Evolutionary conservation across 1,140 invertebrate species (phyloP).

Genomic region (Tetraneura akinire): DNA sequence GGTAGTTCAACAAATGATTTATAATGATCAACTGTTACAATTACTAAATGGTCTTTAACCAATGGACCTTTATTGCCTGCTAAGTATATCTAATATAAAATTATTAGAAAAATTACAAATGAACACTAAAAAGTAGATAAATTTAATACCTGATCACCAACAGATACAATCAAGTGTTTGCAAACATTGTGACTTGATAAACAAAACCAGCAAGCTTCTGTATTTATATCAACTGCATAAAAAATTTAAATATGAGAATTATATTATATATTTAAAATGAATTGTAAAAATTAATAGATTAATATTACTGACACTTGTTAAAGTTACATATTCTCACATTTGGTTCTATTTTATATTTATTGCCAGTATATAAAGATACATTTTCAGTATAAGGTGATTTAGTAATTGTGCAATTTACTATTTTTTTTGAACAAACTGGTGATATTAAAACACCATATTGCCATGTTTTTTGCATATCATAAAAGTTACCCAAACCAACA

Average conservation of each 20-base stretch:
- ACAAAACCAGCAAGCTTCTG: slow-evolving; percentile 93
- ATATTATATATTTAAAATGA: too few relatives aligned
- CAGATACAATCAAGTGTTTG: slow-evolving; percentile 90
- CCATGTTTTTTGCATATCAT: slow-evolving; percentile 35
- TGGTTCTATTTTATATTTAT: neutral
- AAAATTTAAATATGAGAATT: neutral
- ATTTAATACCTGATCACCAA: slow-evolving; percentile 71
- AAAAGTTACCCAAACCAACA: slow-evolving; percentile 36
- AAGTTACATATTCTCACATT: slow-evolving; percentile 22
- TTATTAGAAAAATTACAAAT: slow-evolving; percentile 7
- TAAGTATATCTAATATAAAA: slow-evolving; percentile 69
- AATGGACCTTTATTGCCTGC: slow-evolving; percentile 90
- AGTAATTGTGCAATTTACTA: slow-evolving; percentile 12
- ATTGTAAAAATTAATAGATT: neutral
- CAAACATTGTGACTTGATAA: slow-evolving; percentile 89
- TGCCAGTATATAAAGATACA: slow-evolving; percentile 24
- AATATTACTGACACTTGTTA: slow-evolving; percentile 1
- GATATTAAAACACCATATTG: slow-evolving; percentile 47
- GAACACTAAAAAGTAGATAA: slow-evolving; percentile 12
- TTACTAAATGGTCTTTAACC: slow-evolving; percentile 81
- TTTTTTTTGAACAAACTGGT: neutral
- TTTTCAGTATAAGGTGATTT: slow-evolving; percentile 19
- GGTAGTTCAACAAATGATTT: slow-evolving; percentile 75
- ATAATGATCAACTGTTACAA: slow-evolving; percentile 89
- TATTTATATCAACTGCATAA: neutral